Evolutionary conservation across 2,888 invertebrate species (phyloP), one percentile per base, ranked within the genome.

Genomic region (Hirtodrosophila histrioides): DNA sequence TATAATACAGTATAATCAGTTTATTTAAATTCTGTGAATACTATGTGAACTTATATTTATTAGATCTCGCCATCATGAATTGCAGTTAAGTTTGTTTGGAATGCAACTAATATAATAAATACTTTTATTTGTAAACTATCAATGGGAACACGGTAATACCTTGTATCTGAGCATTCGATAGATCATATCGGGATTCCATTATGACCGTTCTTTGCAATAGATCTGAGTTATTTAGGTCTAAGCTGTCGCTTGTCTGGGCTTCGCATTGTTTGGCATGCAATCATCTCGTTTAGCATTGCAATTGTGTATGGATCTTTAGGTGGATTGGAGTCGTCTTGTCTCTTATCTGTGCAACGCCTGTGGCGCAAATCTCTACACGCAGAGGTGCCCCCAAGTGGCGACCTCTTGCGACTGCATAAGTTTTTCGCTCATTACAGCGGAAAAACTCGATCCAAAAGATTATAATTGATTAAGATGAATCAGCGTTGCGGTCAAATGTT

Each of bases 401-500:
- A 86, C 82, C 80, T 77, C 78, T 75, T 78, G 76, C 68, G 63
- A 66, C 63, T 71, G 62, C 65, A 77, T 72, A 73, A 77, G 74
- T 79, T 83, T 85, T 86, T 88, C 79, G 80, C 78, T 76, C 85
- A 89, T 89, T 89, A 89, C 83, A 71, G 67, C 72, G 63, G 64
- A 66, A 75, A 88, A 88, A 88, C 79, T 84, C 88, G 88, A 89
- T 89, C 88, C 77, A 86, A 82, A 86, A 85, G 85, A 84, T 89
- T 90, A 90, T 91, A 91, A 91, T 91, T 91, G 91, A 91, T 91
- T 91, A 91, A 91, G 91, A 91, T 91, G 91, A 91, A 91, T 91
- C 91, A 89, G 90, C 86, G 90, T 86, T 89, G 89, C 79, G 91
- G 91, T 91, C 91, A 91, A 89, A 90, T 90, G 90, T 89, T 90